Evolutionary conservation across 2,113 vertebrate genomes (phyloP), one percentile per base, ranked within the genome.

Genomic region (Chamaea fasciata): DNA sequence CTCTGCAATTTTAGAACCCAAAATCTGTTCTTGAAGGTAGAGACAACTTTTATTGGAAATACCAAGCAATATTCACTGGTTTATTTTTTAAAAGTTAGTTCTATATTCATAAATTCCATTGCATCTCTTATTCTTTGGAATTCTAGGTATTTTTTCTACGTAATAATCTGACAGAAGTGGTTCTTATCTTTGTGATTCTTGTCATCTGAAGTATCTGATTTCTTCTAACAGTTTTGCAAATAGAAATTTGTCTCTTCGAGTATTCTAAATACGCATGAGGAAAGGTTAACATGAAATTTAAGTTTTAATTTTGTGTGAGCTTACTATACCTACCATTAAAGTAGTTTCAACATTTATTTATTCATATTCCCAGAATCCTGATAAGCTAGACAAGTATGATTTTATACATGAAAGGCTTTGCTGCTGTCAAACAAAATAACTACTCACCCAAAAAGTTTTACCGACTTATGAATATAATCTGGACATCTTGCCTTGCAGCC

Each of bases 231-330:
- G 23, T 74, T 84, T 71, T 95, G 30, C 39, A 84, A 63, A 53
- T 53, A 87, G 35, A 92, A 69, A 73, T 80, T 65, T 81, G 11
- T 11, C 8, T 70, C 27, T 89, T 87, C 33, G 63, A 55, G 14
- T 78, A 78, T 81, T 39, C 47, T 87, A 84, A 95, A 92, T 63
- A 67, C 46, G 67, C 20, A 60, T 0, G 3, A 89, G 13, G 23
- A 71, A 82, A 87, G 84, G 84, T 22, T 94, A 94, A 89, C 52
- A 83, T 62, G 78, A 96, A 75, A 88, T 83, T 75, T 46, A 55
- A 82, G 55, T 81, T 92, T 81, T 87, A 24, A 63, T 89, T 88
- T 73, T 95, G 19, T 82, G 35, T 59, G 64, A 62, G 47, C 7
- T 96, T 92, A 70, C 47, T 59, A 50, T 75, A 14, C 24, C 28